A percentile compares a stretch with the other conserved stretches of the same genome.
phyloP scores from a whole-genome alignment of 2,888 invertebrate species.

The Erebia palarica region DNA sequence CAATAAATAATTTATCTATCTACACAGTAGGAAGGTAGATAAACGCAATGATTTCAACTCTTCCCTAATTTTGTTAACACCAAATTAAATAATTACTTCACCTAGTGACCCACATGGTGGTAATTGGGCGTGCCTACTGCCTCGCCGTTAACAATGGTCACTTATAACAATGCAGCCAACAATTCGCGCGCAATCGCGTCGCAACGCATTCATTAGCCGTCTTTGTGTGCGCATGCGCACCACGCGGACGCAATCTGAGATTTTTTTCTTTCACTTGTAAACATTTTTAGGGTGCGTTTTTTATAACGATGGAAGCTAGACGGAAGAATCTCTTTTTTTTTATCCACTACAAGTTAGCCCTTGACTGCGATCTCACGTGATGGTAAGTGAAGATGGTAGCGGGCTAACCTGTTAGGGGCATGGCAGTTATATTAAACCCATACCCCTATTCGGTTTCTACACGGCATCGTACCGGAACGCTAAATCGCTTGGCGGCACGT shows the following conservation, averaged over 20 bases:
- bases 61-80: constrained; percentile 3
- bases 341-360: too few relatives aligned
- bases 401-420: too few relatives aligned
- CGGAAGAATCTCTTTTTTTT: too few relatives aligned
- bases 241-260: background rate
- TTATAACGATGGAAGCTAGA: background rate
- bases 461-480: too few relatives aligned
- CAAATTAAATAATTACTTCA: constrained; percentile 6
- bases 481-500: too few relatives aligned
- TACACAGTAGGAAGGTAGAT: too few relatives aligned
- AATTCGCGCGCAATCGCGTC: constrained; percentile 33
- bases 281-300: constrained; percentile 2
- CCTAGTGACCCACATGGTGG: constrained; percentile 23
- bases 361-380: too few relatives aligned
- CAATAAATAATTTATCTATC: too few relatives aligned
- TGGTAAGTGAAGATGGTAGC: too few relatives aligned
- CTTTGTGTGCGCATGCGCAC: constrained; percentile 26
- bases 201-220: constrained; percentile 36
- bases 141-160: constrained; percentile 17
- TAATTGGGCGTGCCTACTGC: constrained; percentile 21
- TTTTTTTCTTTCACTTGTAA: constrained; percentile 5
- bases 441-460: too few relatives aligned
- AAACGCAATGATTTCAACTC: background rate
- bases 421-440: too few relatives aligned
- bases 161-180: constrained; percentile 28